phyloP scores from a whole-genome alignment of 1,140 invertebrate species.

The Bemisia tabaci region DNA sequence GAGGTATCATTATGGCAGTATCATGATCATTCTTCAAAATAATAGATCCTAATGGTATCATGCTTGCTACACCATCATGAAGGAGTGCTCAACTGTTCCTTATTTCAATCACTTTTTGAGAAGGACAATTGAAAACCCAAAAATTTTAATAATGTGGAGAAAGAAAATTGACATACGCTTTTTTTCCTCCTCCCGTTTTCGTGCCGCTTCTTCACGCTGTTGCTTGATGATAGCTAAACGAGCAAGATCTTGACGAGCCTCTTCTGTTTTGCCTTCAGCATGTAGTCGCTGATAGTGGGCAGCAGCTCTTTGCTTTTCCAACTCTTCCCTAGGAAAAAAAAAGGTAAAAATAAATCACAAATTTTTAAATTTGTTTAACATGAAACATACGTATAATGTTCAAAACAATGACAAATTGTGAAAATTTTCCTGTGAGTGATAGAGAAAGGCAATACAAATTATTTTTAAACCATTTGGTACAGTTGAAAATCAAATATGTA shows the following conservation, averaged over 20 bases:
- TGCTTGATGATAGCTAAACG: slow-evolving; percentile 80
- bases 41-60: too few species aligned
- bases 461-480: neutral
- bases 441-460: neutral
- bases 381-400: too few species aligned
- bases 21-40: too few species aligned
- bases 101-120: too few species aligned
- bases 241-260: slow-evolving; percentile 86
- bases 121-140: too few species aligned
- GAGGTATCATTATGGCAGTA: too few species aligned
- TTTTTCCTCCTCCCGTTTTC: slow-evolving; percentile 73
- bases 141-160: too few species aligned
- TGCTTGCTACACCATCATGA: too few species aligned
- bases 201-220: slow-evolving; percentile 85
- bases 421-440: neutral
- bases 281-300: slow-evolving; percentile 84
- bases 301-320: slow-evolving; percentile 77
- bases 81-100: too few species aligned
- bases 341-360: too few species aligned
- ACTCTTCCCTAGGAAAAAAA: slow-evolving; percentile 57
- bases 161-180: slow-evolving; percentile 39
- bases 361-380: too few species aligned
- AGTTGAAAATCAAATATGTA: too few species aligned
- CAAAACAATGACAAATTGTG: neutral
- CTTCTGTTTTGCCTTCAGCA: slow-evolving; percentile 86